Evolutionary conservation across 2,797 vertebrate species (phyloP).

Genomic region (Esox masquinongy): DNA sequence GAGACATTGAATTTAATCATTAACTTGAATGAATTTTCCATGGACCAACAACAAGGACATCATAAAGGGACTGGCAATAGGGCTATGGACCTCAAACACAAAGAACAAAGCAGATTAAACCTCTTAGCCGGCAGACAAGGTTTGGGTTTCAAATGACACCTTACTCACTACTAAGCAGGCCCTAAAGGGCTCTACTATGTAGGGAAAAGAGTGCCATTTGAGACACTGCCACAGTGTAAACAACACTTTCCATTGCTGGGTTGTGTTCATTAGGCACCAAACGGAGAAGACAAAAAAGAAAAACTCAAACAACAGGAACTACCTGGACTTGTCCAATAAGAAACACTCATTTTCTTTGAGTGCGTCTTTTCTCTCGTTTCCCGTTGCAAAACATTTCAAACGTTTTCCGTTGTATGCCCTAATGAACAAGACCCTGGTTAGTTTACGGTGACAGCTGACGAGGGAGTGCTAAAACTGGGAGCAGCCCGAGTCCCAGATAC

Average conservation of each 20-base stretch:
- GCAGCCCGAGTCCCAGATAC: not conserved
- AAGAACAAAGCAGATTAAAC: not conserved
- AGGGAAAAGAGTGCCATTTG: not conserved
- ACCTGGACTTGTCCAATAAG: slow-evolving; percentile 2
- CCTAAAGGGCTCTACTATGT: not conserved
- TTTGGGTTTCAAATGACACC: not conserved
- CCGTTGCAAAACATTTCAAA: slow-evolving; percentile 8
- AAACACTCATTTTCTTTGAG: slow-evolving; percentile 1
- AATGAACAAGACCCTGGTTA: not conserved
- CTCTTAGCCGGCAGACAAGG: slow-evolving; percentile 5
- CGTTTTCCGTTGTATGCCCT: slow-evolving; percentile 4
- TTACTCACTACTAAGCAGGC: not conserved
- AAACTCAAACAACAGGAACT: not conserved
- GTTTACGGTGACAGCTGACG: slow-evolving; percentile 4
- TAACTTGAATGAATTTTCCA: slow-evolving; percentile 6
- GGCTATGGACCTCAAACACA: not conserved
- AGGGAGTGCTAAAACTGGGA: not conserved
- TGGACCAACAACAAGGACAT: not conserved
- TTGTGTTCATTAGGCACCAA: slow-evolving; percentile 6
- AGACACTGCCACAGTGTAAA: not conserved
- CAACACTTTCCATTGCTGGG: slow-evolving; percentile 9
- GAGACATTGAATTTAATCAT: not conserved
- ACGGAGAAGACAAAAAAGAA: not conserved
- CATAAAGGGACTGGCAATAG: slow-evolving; percentile 13
- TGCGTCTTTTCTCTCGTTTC: not conserved